Base-by-base conservation (phyloP, 2,113 vertebrate genomes). In the Microcebus murinus region DNA sequence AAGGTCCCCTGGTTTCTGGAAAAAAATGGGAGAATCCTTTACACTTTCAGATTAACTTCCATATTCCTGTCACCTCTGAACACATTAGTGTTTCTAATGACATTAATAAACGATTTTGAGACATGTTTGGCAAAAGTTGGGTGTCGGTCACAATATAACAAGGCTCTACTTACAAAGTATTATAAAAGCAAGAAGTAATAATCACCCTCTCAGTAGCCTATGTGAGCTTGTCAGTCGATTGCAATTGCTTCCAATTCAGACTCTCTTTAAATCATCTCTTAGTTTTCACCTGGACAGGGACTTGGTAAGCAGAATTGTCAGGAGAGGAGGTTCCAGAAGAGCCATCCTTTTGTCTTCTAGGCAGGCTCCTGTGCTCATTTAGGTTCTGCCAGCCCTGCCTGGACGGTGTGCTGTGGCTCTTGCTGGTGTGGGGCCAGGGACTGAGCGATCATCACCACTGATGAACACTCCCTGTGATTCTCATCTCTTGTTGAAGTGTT, bases 341-440 rank as follows among this genome's bases (percentile, higher is more conserved):
- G 20, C 9, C 8, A 6, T 12, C 14, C 0, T 12, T 57, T 34
- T 17, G 42, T 29, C 29, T 57, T 45, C 36, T 21, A 34, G 0
- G 2, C 14, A 34, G 36, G 48, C 21, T 52, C 9, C 15, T n/a
- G 8, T 45, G 23, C 25, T 29, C 15, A 20, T 39, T 31, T 82
- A 57, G 63, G 70, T 25, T 63, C 61, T 10, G 8, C n/a, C 14
- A 31, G 52, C 12, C 52, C 48, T 23, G 31, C 1, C 50, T 79
- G 4, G 15, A 57, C 0, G 0, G 4, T 48, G 23, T 34, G 18
- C n/a, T 29, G n/a, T 12, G 39, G 5, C 15, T 50, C 34, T 61
- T 88, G 23, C 34, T 27, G 27, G 39, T 48, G 6, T 21, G 29
- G 45, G 29, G 50, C 48, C 61, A 93, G 68, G 39, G 25, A 15